These are phyloP conservation scores for Brachymystax lenok DNA, from an alignment of 2,797 vertebrate species.

Conservation along the genomic window DNA sequence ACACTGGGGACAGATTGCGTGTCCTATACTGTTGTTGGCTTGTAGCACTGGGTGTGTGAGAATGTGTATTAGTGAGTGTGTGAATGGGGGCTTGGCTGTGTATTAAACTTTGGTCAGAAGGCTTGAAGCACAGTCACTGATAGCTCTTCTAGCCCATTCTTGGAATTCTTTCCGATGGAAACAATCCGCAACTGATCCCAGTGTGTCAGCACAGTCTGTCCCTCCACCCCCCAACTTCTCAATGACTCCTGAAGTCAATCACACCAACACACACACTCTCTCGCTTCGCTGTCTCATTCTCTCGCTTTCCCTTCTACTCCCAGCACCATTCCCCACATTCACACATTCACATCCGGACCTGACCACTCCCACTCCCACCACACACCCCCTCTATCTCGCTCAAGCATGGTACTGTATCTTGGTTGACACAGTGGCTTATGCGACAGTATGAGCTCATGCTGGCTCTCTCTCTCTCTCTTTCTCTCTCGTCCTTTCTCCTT, in stretches of 20 bases:
- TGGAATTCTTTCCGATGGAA: conserved; percentile 85
- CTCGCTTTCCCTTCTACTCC: conserved; percentile 39
- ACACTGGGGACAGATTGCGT: conserved; percentile 39
- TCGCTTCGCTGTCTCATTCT: conserved; percentile 24
- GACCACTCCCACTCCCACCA: neutral
- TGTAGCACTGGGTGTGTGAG: conserved; percentile 38
- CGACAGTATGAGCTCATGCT: neutral
- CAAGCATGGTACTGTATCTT: neutral
- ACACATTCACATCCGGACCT: neutral
- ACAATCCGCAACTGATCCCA: conserved; percentile 79
- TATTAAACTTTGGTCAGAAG: conserved; percentile 71
- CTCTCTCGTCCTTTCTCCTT: conserved; percentile 44
- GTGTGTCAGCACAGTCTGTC: conserved; percentile 77
- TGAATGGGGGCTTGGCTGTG: conserved; percentile 37
- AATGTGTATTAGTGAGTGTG: conserved; percentile 33
- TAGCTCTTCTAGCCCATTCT: conserved; percentile 81
- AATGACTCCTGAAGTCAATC: conserved; percentile 54
- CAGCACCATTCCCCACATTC: neutral
- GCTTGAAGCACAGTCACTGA: conserved; percentile 75
- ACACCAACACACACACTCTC: conserved; percentile 51
- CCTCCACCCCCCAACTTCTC: conserved; percentile 66
- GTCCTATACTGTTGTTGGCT: conserved; percentile 50
- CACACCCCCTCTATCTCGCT: neutral
- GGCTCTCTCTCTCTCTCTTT: neutral
- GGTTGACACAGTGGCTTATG: neutral